Evolutionary conservation across 2,113 vertebrate species (phyloP), one percentile per base, ranked within the genome.

Genomic region (Megaceryle maxima): DNA sequence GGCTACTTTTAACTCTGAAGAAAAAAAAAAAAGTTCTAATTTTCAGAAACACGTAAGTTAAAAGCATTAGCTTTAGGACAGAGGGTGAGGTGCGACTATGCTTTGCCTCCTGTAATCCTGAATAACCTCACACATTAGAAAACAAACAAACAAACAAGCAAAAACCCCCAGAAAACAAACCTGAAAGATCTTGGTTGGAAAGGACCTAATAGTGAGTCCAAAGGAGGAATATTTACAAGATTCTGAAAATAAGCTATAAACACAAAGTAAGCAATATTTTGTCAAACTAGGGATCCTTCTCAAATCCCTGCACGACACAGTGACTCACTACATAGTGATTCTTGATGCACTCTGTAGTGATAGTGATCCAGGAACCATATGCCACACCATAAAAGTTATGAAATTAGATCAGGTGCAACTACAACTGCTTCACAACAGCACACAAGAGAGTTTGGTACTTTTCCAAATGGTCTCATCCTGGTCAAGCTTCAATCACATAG

Each of bases 361-460:
- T 56, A 83, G 57, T 10, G 59, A 88, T 60, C 46, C 46, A 80
- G 77, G 48, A 93, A 53, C 6, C 67, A 88, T 22, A 62, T 28
- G 37, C 41, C 59, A 66, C 90, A 88, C 10, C 15, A 53, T 53
- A 29, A 22, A 83, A 91, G 12, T 62, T 73, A 84, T 5, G 11
- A 64, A 56, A 89, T 62, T 53, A 77, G 16, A 81, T 31, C 76
- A 83, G 16, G 11, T 91, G 55, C 78, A 94, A 83, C 74, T 87
- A 79, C 41, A 64, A 64, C 50, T 62, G 48, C 66, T 90, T 84
- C 7, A 1, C 46, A 68, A 68, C 16, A 68, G 41, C n/a, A 57
- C 57, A 72, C 16, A 16, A 12, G 39, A 72, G 21, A 77, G 18
- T 59, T 25, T 31, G 72, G 7, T 37, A 41, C 53, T 91, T 82